These are phyloP conservation scores for Psilopogon haemacephalus DNA, from an alignment of 2,113 vertebrate genomes.

Conservation along the genomic window DNA sequence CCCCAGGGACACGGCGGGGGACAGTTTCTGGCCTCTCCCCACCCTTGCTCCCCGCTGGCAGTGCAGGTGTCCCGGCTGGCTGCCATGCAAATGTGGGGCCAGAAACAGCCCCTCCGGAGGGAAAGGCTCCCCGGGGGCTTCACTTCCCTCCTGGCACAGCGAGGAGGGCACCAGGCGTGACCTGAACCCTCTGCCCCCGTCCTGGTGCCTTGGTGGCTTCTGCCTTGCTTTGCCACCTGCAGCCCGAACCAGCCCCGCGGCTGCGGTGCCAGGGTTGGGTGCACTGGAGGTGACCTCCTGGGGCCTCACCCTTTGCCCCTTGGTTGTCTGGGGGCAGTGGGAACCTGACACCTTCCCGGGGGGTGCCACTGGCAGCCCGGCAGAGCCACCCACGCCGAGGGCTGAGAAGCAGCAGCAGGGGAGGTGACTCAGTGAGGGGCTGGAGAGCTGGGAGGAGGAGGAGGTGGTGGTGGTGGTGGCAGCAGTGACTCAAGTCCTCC, in stretches of 20 bases:
- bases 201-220: background rate
- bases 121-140: constrained; percentile 19
- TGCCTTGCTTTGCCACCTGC: background rate
- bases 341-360: background rate
- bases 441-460: background rate
- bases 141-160: background rate
- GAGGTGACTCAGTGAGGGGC: background rate
- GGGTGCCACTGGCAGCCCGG: background rate
- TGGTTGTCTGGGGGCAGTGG: background rate
- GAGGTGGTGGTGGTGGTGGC: background rate
- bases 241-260: background rate
- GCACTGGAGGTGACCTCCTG: background rate
- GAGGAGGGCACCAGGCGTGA: background rate
- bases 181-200: background rate
- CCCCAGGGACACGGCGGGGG: background rate
- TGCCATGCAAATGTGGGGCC: constrained; percentile 50
- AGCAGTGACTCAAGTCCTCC: background rate
- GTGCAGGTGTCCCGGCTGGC: constrained; percentile 17
- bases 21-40: background rate
- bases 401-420: background rate
- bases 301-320: background rate
- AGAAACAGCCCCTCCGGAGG: constrained; percentile 25
- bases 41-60: background rate
- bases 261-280: background rate
- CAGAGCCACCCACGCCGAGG: background rate